Evolutionary conservation across 1,140 invertebrate species (phyloP), one percentile per base, ranked within the genome.

Genomic region (Bombus picipes): DNA sequence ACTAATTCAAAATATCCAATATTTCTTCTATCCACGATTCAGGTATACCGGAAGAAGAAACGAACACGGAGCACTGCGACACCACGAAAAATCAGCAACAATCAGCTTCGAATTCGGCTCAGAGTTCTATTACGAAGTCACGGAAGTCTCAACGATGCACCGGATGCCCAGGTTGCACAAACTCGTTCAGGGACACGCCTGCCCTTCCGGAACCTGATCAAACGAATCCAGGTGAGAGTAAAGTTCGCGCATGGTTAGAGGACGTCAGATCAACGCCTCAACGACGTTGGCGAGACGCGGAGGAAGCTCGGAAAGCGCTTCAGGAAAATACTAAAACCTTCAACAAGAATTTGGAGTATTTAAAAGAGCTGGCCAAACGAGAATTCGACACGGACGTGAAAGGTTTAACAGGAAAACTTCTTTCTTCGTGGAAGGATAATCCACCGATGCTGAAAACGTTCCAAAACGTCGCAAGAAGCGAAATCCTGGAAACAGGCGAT

Each of bases 31-130:
- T 68, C 3, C 3, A 41, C 25, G 28, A 73, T 39, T 43, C 77
- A 93, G 94, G 97, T 81, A 98, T 98, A 91, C 97, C 97, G 5
- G 98, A 98, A 95, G 98, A 98, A 93, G 97, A 97, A 88, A 95
- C 66, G n/a, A 22, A 37, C 4, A 91, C 90, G 10, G 94, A 94
- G 37, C 91, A 88, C 37, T 91, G 88, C 81, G 91, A 88, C 34
- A 87, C 87, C 15, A 82, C 87, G 43, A 90, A 83, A 22, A 73
- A 77, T 25, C 89, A 83, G 0, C 88, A 86, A 93, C 95, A 66
- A 94, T 93, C 84, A 89, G 95, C 87, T 92, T 34, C 78, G 15
- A 92, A 47, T 53, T 90, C 91, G 22, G 37, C 89, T 0, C 92
- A 92, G 28, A 85, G 78, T 13, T 94, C 92, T 8, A 71, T 85